Evolutionary conservation across 1,140 invertebrate genomes (phyloP), one percentile per base, ranked within the genome.

Genomic region (Phenacoccus solenopsis): DNA sequence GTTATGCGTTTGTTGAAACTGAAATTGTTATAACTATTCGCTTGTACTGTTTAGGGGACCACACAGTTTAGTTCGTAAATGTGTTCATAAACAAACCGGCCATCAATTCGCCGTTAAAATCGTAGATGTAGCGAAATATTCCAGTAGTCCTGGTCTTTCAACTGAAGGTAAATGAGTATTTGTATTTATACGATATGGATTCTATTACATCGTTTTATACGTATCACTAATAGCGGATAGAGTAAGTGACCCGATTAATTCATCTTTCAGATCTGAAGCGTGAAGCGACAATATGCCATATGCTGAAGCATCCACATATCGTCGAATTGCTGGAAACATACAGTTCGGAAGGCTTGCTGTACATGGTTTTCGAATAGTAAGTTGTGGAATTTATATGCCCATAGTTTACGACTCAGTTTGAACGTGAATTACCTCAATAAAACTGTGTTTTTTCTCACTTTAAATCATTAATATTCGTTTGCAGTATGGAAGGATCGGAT

Each of bases 361-460:
- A 98, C 78, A 98, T 98, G 96, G 94, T 98, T 72, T 98, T 98
- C 83, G 96, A 98, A 87, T 96, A 94, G 96, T 98, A 85, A 95
- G 94, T 87, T 78, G 35, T 38, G 35, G 10, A 38, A 38, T 38
- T 10, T 12, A n/a, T n/a, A n/a, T 12, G 35, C 10, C 35, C 10
- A n/a, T 12, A 12, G 10, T 12, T 49, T 49, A 10, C 35, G 35
- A 49, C 35, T 12, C 10, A 10, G 35, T 10, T 49, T 10, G 35
- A n/a, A n/a, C 35, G 35, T n/a, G 35, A 12, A 49, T 10, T n/a
- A 49, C 35, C 35, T 12, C 10, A 10, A 49, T 10, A 10, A n/a
- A 49, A n/a, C n/a, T n/a, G n/a, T n/a, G n/a, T n/a, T n/a, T n/a
- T 10, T 38, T 38, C n/a, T 38, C 32, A 38, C 32, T 38, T 38